Conservation (phyloP, 1,140 invertebrate species). For the Drosophila pruinosa region DNA sequence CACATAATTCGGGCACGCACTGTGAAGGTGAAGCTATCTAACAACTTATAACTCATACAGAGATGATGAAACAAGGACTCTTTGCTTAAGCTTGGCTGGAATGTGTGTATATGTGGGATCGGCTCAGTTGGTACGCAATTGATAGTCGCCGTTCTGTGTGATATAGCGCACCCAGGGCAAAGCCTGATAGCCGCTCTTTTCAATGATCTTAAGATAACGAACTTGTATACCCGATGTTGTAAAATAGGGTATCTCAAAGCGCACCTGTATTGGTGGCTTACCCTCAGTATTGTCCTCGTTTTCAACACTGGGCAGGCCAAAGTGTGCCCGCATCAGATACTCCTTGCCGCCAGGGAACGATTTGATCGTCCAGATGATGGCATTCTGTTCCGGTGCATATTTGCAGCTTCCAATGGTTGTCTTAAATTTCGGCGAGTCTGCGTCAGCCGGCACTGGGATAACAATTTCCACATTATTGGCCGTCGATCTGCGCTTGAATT, state of each 20-base stretch:
- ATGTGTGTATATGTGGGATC: slow-evolving; percentile 36
- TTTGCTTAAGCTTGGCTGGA: slow-evolving; percentile 70
- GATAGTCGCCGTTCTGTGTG: slow-evolving; percentile 99
- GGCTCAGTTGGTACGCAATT: slow-evolving; percentile 94
- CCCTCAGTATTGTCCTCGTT: slow-evolving; percentile 96
- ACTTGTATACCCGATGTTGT: slow-evolving; percentile 99
- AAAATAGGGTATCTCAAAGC: slow-evolving; percentile 99
- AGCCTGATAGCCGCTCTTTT: slow-evolving; percentile 99
- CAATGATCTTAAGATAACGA: slow-evolving; percentile 99
- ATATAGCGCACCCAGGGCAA: slow-evolving; percentile 99
- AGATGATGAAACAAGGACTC: slow-evolving; percentile 26
- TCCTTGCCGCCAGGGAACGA: slow-evolving; percentile 99
- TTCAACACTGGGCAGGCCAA: slow-evolving; percentile 98
- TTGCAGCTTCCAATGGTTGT: slow-evolving; percentile 99
- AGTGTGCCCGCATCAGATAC: slow-evolving; percentile 99
- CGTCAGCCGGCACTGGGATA: slow-evolving; percentile 99
- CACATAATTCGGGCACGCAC: slow-evolving; percentile 36
- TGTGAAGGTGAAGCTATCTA: slow-evolving; percentile 52
- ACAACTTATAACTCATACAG: slow-evolving; percentile 37
- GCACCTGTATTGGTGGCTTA: slow-evolving; percentile 98
- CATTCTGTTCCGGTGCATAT: slow-evolving; percentile 98
- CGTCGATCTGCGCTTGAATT: slow-evolving; percentile 98
- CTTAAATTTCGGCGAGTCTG: slow-evolving; percentile 99
- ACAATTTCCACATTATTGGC: slow-evolving; percentile 99
- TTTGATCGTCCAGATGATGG: slow-evolving; percentile 99